These are phyloP conservation scores for Temnothorax unifasciatus DNA, from an alignment of 2,888 invertebrate genomes.

Conservation along the genomic window DNA sequence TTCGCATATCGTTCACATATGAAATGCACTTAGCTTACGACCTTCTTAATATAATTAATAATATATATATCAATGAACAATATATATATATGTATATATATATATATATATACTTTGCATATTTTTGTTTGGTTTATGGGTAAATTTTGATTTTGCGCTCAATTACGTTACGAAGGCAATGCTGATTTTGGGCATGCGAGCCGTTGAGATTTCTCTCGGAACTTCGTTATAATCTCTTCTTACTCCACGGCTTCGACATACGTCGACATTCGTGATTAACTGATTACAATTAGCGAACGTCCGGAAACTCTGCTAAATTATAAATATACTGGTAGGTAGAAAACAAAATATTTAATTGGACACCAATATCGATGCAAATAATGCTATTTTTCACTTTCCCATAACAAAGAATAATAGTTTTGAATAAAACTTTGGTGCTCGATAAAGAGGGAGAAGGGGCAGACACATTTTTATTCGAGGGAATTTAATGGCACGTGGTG, in stretches of 20 bases:
- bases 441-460: not conserved
- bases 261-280: slow-evolving; percentile 13
- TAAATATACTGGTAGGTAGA: not conserved
- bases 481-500: not conserved
- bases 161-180: slow-evolving; percentile 85
- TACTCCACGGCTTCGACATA: not conserved
- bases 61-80: slow-evolving; percentile 79
- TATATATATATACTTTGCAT: slow-evolving; percentile 60
- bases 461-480: not conserved
- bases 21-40: slow-evolving; percentile 68
- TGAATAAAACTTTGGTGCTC: slow-evolving; percentile 17
- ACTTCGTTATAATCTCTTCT: slow-evolving; percentile 11
- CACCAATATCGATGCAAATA: not conserved
- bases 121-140: slow-evolving; percentile 77
- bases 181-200: slow-evolving; percentile 63
- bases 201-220: slow-evolving; percentile 17
- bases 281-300: slow-evolving; percentile 17
- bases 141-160: slow-evolving; percentile 86
- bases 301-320: not conserved
- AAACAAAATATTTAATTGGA: not conserved
- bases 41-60: slow-evolving; percentile 65
- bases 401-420: not conserved
- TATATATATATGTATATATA: slow-evolving; percentile 61
- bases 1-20: slow-evolving; percentile 70
- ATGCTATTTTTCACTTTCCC: not conserved